A percentile compares a stretch with the other conserved stretches of the same genome.
Evolutionary conservation across 2,888 invertebrate genomes (phyloP).

Genomic region (Erpobdella octoculata): DNA sequence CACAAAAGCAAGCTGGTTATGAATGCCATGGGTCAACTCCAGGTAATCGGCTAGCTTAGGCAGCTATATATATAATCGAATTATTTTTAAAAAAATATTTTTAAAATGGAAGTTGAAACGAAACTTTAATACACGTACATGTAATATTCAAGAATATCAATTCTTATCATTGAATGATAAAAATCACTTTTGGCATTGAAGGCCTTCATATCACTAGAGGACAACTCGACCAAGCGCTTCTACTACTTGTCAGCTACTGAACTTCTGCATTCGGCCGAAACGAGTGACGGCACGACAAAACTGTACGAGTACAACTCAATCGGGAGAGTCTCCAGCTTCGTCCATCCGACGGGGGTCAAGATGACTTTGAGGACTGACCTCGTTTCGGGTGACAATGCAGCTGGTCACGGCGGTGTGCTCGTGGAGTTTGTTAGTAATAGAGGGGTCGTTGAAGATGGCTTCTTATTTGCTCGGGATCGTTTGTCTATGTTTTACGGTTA

Average conservation of each 20-base stretch:
- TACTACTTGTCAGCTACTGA: constrained; percentile 64
- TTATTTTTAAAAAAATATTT: no score
- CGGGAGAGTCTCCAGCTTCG: constrained; percentile 75
- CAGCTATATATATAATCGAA: no score
- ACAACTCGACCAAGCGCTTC: constrained; percentile 85
- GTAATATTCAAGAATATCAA: no score
- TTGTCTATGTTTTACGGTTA: constrained; percentile 9
- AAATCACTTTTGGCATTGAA: no score
- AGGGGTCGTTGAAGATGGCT: constrained; percentile 16
- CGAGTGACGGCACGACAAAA: constrained; percentile 50
- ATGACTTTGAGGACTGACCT: constrained; percentile 57
- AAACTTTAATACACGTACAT: no score
- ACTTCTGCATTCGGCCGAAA: constrained; percentile 56
- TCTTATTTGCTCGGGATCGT: background rate
- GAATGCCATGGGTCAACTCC: constrained; percentile 84
- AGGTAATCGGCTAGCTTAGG: constrained; percentile 69
- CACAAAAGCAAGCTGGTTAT: constrained; percentile 60
- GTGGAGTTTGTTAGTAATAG: constrained; percentile 12
- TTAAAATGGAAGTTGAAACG: no score
- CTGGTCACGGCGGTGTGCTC: background rate
- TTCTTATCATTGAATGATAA: no score
- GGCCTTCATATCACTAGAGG: constrained; percentile 56
- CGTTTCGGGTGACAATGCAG: constrained; percentile 1
- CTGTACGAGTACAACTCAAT: constrained; percentile 84
- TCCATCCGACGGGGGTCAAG: constrained; percentile 84